Evolutionary conservation across 2,888 invertebrate species (phyloP).

Genomic region (Spodoptera picta): DNA sequence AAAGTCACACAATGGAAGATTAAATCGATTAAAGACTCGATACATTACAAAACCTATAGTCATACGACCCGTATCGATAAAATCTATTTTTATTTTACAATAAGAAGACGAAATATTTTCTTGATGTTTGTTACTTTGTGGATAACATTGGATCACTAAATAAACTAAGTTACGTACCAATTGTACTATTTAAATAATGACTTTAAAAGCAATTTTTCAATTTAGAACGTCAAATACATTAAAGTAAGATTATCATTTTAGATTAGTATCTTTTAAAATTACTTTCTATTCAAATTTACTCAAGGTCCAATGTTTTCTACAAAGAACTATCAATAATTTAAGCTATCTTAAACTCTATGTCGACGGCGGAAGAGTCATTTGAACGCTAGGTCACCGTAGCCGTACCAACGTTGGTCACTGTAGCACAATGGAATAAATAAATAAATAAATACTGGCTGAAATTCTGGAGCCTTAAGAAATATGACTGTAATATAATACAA

Average conservation of each 20-base stretch:
- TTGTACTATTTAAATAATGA: too few relatives aligned
- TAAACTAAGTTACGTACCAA: background rate
- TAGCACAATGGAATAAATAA: constrained; percentile 71
- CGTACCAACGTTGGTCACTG: constrained; percentile 84
- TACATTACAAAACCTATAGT: constrained; percentile 66
- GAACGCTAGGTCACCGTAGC: constrained; percentile 69
- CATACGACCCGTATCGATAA: constrained; percentile 67
- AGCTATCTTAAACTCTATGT: constrained; percentile 54
- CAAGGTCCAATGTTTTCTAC: constrained; percentile 21
- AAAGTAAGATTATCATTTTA: background rate
- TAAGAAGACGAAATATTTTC: constrained; percentile 68
- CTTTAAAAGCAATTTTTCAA: too few relatives aligned
- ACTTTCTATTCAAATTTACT: too few relatives aligned
- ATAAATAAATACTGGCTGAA: constrained; percentile 46
- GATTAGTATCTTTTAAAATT: background rate
- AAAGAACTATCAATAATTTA: constrained; percentile 44
- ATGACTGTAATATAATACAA: constrained; percentile 2
- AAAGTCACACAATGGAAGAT: constrained; percentile 63
- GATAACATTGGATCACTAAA: constrained; percentile 54
- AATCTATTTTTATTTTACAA: constrained; percentile 61
- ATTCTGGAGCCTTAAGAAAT: constrained; percentile 25
- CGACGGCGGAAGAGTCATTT: constrained; percentile 70
- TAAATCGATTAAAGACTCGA: constrained; percentile 66
- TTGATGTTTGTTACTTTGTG: constrained; percentile 52
- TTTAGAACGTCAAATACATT: too few relatives aligned